Evolutionary conservation across 2,888 invertebrate species (phyloP).

Genomic region (Ceriagrion tenellum): DNA sequence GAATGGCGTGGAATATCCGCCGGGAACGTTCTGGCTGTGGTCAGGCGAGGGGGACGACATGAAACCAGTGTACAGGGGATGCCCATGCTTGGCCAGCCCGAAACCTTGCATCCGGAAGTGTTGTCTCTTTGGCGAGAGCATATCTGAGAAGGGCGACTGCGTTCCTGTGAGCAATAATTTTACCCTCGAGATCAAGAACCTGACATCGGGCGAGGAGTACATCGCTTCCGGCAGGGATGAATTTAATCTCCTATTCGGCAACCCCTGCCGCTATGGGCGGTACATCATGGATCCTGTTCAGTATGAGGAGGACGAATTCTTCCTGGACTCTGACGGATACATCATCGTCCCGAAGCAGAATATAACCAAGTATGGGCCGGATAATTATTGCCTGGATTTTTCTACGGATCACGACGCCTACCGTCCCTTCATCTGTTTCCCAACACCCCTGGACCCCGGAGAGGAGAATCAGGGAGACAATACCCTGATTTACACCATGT

Average conservation of each 20-base stretch:
- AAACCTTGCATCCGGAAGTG: conserved; percentile 33
- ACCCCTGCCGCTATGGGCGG: neutral
- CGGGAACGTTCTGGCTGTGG: conserved; percentile 27
- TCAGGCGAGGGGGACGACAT: neutral
- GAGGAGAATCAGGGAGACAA: neutral
- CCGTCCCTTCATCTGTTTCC: conserved; percentile 53
- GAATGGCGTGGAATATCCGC: neutral
- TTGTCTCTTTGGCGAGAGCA: conserved; percentile 28
- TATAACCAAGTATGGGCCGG: neutral
- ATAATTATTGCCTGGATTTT: conserved; percentile 36
- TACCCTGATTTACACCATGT: conserved; percentile 59
- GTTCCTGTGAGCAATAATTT: neutral
- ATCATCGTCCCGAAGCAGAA: neutral
- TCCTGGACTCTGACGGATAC: conserved; percentile 74
- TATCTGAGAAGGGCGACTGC: neutral
- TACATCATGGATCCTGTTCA: conserved; percentile 73
- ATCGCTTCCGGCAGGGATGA: neutral
- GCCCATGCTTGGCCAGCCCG: neutral
- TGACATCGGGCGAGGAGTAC: neutral
- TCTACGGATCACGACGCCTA: neutral
- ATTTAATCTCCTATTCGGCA: neutral
- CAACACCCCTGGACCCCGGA: conserved; percentile 2
- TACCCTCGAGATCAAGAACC: neutral
- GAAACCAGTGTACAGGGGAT: neutral
- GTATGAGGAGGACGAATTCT: conserved; percentile 72